Evolutionary conservation across 2,113 vertebrate species (phyloP).

Genomic region (Rhadina sibilatrix): DNA sequence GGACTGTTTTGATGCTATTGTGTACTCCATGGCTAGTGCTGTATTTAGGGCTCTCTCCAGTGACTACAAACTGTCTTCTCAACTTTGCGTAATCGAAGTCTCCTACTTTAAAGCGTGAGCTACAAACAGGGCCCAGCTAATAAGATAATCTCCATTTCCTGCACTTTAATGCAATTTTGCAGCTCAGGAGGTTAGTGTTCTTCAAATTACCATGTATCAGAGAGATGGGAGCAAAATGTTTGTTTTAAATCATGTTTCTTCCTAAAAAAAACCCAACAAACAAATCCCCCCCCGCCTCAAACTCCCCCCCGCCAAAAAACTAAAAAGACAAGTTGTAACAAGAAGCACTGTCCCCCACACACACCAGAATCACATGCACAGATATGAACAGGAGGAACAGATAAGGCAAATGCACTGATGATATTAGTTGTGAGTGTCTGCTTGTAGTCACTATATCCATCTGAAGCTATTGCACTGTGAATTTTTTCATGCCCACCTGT

Average conservation of each 20-base stretch:
- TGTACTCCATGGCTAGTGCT: background rate
- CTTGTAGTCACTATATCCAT: background rate
- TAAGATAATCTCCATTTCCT: background rate
- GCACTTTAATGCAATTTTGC: background rate
- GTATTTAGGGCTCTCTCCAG: background rate
- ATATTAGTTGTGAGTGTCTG: background rate
- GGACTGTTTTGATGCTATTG: background rate
- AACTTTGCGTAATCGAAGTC: background rate
- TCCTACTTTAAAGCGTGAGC: background rate
- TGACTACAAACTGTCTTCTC: background rate
- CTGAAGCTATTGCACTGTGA: background rate
- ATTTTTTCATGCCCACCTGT: background rate
- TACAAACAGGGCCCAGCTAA: background rate
- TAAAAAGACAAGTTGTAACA: background rate
- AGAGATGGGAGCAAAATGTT: background rate
- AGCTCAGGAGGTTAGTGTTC: background rate
- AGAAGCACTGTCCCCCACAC: background rate
- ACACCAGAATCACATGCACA: background rate
- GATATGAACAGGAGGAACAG: background rate
- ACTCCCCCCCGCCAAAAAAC: too few species aligned
- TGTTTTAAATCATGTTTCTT: background rate
- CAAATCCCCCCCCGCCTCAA: too few species aligned
- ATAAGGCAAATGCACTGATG: background rate
- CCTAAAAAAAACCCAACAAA: rapidly evolving
- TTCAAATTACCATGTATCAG: background rate